These are phyloP conservation scores for Orientallactaga sibirica DNA, from an alignment of 2,797 vertebrate genomes.

Conservation along the genomic window DNA sequence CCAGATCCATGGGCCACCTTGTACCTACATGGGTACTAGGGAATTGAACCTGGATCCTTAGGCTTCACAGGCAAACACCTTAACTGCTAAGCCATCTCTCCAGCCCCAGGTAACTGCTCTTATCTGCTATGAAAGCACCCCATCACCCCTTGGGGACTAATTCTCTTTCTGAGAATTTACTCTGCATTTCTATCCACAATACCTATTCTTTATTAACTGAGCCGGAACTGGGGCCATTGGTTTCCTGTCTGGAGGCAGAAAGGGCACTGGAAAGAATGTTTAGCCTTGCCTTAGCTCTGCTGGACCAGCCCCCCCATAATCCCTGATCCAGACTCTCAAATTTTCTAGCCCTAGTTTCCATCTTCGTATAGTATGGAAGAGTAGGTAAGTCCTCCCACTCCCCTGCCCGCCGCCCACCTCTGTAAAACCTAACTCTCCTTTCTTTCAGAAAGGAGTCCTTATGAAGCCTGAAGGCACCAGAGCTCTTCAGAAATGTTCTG, in stretches of 20 bases:
- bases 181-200: no score
- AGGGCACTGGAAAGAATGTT: background rate
- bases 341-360: background rate
- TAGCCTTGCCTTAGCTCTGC: background rate
- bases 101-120: no score
- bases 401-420: no score
- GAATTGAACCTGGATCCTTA: no score
- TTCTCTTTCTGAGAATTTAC: no score
- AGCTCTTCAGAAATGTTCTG: background rate
- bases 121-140: no score
- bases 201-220: background rate
- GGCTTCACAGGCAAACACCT: no score
- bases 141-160: no score
- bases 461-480: background rate
- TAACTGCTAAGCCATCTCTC: no score
- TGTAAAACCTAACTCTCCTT: background rate
- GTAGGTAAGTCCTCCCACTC: background rate
- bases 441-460: background rate
- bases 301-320: no score
- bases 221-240: background rate
- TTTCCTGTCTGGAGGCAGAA: background rate
- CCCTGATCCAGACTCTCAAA: background rate
- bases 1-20: no score
- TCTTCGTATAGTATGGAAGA: background rate
- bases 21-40: no score